Base-by-base conservation (phyloP, 2,113 vertebrate genomes). In the Chinchilla lanigera region DNA sequence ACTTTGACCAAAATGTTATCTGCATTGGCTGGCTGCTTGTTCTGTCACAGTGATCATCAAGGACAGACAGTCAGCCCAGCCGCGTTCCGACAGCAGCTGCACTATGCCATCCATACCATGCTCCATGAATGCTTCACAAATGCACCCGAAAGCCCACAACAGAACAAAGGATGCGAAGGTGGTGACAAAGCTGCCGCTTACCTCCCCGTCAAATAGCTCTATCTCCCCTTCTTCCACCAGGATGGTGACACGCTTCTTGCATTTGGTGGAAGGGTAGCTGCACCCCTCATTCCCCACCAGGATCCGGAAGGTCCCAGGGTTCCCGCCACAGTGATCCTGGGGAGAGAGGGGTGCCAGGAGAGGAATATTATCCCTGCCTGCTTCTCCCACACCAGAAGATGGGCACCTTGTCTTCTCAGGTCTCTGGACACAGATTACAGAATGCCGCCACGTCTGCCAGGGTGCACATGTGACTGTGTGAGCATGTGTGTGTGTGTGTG, bases 201-300 rank as follows among this genome's bases (percentile, higher is more conserved):
- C 99, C 3, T 99, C 99, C 98, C 98, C 99, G 11, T 99, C 98
- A 33, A 99, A 98, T 98, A 99, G 98, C 50, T 99, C 98, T 77
- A 99, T 99, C 97, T 99, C 98, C 35, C 99, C 99, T 94, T 98
- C 99, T 44, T 98, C 98, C 97, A 99, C 99, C 65, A 99, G 93
- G 98, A 99, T 98, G 1, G 98, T 98, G 93, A 99, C 96, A 13
- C 98, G 98, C 97, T 99, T 99, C 86, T 98, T 98, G 98, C 99
- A 99, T 65, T 98, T 99, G 93, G 98, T 98, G 33, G 99, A 99
- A 3, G 99, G 98, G 90, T 99, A 98, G 78, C 99, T 98, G 96
- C 99, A 99, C 8, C 99, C 99, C 58, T 99, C 99, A 38, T 99
- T 99, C 94, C 99, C 99, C 96, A 99, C 98, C 7, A 99, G 96